Base-by-base conservation (phyloP, 2,113 vertebrate species). In the Aspidoscelis tigris region DNA sequence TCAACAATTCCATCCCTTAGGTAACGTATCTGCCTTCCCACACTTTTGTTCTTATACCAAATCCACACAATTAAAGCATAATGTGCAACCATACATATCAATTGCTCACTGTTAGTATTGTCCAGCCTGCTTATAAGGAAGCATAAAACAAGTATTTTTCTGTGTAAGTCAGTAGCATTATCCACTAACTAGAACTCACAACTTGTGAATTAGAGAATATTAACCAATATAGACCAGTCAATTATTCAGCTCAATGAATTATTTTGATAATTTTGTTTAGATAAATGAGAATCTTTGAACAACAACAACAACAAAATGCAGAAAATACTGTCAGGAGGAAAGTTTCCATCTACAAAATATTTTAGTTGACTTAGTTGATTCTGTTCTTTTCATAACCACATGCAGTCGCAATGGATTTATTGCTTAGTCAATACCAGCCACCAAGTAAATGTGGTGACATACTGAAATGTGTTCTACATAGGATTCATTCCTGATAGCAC, bases 371-470 rank as follows among this genome's bases (percentile, higher is more conserved):
- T 22, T 79, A 88, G 88, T 85, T 90, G 33, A 24, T 41, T 92
- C 88, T 91, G 86, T 79, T 92, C 93, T 93, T 87, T 89, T 91
- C 86, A 82, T 84, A 85, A 47, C 78, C 61, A 74, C 66, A 58
- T 64, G 85, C 72, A 74, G 76, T 71, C 87, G 84, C 91, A 90
- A 80, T 84, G 93, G 94, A 92, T 82, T 92, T 90, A 92, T 80
- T 87, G 86, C 86, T 92, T 84, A 86, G 89, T n/a, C 90, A 88
- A 87, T n/a, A 76, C 53, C 58, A 83, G 76, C 89, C 80, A 84
- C 87, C 66, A 68, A 84, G 83, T 18, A 91, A 82, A 86, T 81
- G 91, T 89, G 90, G 82, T 89, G 93, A 92, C 87, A 89, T 89
- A 93, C 92, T 89, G 68, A 72, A 78, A 93, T 92, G 89, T 82